phyloP scores from a whole-genome alignment of 2,888 invertebrate genomes.

The Oasisia sp. region DNA sequence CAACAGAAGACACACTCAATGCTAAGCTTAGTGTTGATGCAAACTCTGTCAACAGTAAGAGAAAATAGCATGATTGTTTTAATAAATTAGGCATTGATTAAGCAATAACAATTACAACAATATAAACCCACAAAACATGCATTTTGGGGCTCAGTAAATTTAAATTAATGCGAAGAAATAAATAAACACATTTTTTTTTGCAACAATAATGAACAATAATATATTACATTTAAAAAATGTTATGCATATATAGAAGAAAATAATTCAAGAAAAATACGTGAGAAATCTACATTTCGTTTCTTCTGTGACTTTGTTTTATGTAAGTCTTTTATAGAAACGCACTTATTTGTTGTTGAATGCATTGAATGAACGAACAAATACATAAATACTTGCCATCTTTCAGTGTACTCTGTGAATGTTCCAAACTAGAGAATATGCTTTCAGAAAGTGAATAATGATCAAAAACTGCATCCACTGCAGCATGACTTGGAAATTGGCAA shows the following conservation, averaged over 20 bases:
- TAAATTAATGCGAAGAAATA: background rate
- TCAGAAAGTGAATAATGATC: background rate
- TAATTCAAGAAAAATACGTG: background rate
- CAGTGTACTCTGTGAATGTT: background rate
- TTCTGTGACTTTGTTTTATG: background rate
- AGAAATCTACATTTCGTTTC: background rate
- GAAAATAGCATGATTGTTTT: background rate
- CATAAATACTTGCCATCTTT: slow-evolving; percentile 1
- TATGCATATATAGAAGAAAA: background rate
- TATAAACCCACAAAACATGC: background rate
- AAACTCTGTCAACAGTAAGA: background rate
- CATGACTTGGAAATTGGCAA: background rate
- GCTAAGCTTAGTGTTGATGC: background rate
- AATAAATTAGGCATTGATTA: background rate
- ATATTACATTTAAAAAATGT: background rate
- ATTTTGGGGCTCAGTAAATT: background rate
- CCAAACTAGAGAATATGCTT: background rate
- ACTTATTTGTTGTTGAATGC: no score
- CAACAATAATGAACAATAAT: background rate
- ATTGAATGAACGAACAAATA: no score
- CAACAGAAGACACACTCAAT: background rate
- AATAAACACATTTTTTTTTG: background rate
- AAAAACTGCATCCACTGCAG: background rate
- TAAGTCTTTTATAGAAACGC: background rate
- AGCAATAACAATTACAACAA: background rate